Percentiles rank a stretch among this genome's conserved stretches.
These are phyloP conservation scores for Hypercompe scribonia DNA, from an alignment of 2,888 invertebrate species.

Conservation along the genomic window DNA sequence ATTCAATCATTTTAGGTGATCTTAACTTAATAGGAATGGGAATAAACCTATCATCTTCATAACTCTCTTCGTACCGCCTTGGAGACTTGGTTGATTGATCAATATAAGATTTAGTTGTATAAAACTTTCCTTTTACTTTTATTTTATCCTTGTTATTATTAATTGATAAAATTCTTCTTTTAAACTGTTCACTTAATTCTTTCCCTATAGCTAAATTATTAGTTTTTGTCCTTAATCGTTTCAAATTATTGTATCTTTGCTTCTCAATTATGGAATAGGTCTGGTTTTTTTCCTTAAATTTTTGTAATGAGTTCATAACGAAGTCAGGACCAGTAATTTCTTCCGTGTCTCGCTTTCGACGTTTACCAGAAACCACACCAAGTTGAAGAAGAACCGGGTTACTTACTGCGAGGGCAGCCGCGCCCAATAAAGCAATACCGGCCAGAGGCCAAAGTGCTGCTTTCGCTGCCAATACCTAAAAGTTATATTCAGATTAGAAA, in stretches of 20 bases:
- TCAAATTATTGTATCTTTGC: conserved; percentile 23
- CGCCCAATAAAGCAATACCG: conserved; percentile 92
- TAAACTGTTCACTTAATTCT: conserved; percentile 25
- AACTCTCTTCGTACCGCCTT: conserved; percentile 36
- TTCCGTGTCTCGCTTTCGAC: conserved; percentile 82
- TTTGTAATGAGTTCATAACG: conserved; percentile 40
- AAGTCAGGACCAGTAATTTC: conserved; percentile 55
- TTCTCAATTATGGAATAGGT: not conserved
- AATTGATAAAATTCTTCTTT: conserved; percentile 39
- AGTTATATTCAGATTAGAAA: not conserved
- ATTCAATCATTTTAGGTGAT: conserved; percentile 35
- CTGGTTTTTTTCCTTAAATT: conserved; percentile 35
- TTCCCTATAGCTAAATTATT: conserved; percentile 27
- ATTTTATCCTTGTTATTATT: conserved; percentile 30
- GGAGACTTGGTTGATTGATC: conserved; percentile 27
- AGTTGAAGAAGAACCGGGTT: conserved; percentile 93
- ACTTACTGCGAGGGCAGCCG: conserved; percentile 91
- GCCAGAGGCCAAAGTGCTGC: conserved; percentile 90
- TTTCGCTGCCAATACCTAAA: conserved; percentile 87
- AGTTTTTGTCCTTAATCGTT: conserved; percentile 26
- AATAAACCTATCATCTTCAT: conserved; percentile 62
- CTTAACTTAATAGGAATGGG: conserved; percentile 67
- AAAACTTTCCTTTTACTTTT: conserved; percentile 20
- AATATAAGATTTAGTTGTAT: conserved; percentile 39
- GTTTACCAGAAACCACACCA: conserved; percentile 89